These are phyloP conservation scores for Ditylenchus dipsaci DNA, from an alignment of 1,140 invertebrate genomes.

Conservation along the genomic window DNA sequence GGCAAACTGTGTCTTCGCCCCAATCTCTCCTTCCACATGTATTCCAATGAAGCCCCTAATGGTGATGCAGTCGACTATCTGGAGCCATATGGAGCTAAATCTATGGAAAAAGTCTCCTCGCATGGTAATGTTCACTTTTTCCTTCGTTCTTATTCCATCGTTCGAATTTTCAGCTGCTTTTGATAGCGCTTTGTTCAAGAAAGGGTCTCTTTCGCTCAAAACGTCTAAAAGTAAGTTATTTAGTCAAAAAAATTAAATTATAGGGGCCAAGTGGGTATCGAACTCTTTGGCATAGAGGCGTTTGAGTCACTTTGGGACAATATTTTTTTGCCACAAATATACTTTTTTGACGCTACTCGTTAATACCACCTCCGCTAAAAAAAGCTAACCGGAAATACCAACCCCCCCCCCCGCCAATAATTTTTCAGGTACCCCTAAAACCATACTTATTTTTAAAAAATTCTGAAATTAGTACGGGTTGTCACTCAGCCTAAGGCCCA, in stretches of 20 bases:
- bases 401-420: no score
- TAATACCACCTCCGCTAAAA: no score
- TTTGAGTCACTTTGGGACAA: no score
- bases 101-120: neutral
- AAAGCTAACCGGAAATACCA: no score
- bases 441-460: no score
- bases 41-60: neutral
- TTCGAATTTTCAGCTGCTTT: neutral
- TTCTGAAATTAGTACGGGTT: no score
- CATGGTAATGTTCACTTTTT: neutral
- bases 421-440: no score
- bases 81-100: neutral
- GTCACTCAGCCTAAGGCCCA: no score
- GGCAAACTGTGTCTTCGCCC: neutral
- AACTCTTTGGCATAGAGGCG: no score
- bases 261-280: no score
- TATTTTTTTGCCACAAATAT: no score
- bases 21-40: constrained; percentile 12
- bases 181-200: neutral
- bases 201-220: constrained; percentile 2
- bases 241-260: neutral
- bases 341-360: no score
- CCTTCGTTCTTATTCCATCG: neutral
- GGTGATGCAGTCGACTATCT: constrained; percentile 3
- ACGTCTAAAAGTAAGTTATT: neutral